phyloP scores from a whole-genome alignment of 2,113 vertebrate genomes.

The Leptobrachium leishanense region DNA sequence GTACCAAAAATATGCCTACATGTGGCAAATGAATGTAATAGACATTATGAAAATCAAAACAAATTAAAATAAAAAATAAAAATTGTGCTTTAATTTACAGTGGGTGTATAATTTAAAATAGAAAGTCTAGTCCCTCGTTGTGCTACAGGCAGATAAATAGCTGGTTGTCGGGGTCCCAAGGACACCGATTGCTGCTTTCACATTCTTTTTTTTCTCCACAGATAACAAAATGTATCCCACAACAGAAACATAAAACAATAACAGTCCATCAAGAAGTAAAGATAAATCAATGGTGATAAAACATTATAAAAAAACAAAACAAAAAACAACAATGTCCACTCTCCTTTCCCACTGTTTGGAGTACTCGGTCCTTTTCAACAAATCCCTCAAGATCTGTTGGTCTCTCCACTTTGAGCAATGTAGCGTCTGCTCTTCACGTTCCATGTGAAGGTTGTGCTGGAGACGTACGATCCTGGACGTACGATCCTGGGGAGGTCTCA shows the following conservation, averaged over 20 bases:
- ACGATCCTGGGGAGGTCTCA: too few relatives aligned
- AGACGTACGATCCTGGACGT: too few relatives aligned
- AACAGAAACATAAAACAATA: neutral
- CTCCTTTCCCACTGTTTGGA: neutral
- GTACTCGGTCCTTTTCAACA: neutral
- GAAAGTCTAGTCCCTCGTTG: slow-evolving; percentile 12
- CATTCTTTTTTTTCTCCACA: slow-evolving; percentile 10
- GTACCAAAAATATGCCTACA: too few relatives aligned
- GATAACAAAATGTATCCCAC: slow-evolving; percentile 15
- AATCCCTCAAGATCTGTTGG: neutral
- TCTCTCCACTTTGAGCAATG: neutral
- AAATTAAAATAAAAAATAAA: too few relatives aligned
- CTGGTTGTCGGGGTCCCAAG: slow-evolving; percentile 27
- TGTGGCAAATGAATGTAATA: neutral
- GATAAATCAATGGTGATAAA: neutral
- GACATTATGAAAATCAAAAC: too few relatives aligned
- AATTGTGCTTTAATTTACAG: neutral
- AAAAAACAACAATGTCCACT: neutral
- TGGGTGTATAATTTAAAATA: slow-evolving; percentile 17
- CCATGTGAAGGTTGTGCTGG: neutral
- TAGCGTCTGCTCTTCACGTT: neutral
- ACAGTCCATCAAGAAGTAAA: neutral
- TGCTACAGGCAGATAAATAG: slow-evolving; percentile 40
- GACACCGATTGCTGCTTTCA: slow-evolving; percentile 34
- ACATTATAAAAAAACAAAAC: neutral